Evolutionary conservation across 2,797 vertebrate species (phyloP), one percentile per base, ranked within the genome.

Genomic region (Falco columbarius): DNA sequence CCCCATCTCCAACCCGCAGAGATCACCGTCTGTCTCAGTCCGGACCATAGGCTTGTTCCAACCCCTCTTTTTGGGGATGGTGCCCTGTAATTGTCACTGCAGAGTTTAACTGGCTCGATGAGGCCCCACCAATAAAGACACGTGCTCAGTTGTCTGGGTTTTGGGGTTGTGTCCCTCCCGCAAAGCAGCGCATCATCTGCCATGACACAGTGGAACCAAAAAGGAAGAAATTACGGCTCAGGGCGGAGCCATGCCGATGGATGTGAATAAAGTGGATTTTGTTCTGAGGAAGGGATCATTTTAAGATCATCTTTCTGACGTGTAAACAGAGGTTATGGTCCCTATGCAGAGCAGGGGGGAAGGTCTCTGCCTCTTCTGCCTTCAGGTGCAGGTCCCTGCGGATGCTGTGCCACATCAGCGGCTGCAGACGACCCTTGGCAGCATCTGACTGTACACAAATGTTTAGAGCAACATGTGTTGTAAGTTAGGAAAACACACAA

Each of bases 141-240:
- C 19, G 5, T 4, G 23, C 19, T 1, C 36, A 86, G 40, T n/a
- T 14, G 0, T 51, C 9, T 0, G 30, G 29, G 3, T 6, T 40
- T 2, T 3, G 21, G 19, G 0, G 13, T 46, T 2, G 1, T 1
- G 36, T 67, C 49, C 49, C 67, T 32, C 5, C 32, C 56, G 9
- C n/a, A 3, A 46, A n/a, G 86, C 75, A 29, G 55, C 0, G 0
- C 1, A 0, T 7, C 4, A 5, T 7, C 42, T 0, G 17, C 85
- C 23, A 3, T 0, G 3, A 1, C 3, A 5, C 80, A 73, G 92
- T 86, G 87, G 93, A 83, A 52, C 68, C 80, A 7, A 19, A 82
- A 46, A 62, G 71, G 40, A 88, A 87, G 90, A n/a, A 62, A 8
- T 34, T 5, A 2, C 0, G 5, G 46, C 42, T 42, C 68, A 36